Evolutionary conservation across 2,797 vertebrate species (phyloP).

Genomic region (Acropternis orthonyx): DNA sequence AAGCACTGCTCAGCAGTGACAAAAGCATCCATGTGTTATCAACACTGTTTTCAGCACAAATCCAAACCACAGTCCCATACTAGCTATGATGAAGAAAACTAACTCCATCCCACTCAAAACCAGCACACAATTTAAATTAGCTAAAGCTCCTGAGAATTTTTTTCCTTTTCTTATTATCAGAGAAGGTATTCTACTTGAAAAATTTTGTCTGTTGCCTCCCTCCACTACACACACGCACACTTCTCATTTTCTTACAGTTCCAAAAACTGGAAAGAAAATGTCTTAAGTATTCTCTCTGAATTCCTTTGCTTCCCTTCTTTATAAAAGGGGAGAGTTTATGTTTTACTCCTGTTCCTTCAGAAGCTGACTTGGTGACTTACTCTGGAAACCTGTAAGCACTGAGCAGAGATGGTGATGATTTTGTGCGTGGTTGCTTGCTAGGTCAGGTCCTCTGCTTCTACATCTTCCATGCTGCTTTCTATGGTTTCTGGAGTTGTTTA

Average conservation of each 20-base stretch:
- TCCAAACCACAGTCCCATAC: not conserved
- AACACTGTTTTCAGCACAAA: not conserved
- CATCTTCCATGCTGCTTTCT: not conserved
- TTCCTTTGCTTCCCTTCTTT: not conserved
- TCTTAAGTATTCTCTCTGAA: not conserved
- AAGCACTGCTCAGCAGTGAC: not conserved
- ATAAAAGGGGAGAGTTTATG: not conserved
- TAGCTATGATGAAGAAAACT: not conserved
- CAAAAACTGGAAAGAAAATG: not conserved
- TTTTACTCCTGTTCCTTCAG: not conserved
- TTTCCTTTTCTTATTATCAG: not conserved
- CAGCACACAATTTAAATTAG: not conserved
- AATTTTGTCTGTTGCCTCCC: not conserved
- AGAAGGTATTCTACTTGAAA: not conserved
- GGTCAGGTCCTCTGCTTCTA: not conserved
- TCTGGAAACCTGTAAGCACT: not conserved
- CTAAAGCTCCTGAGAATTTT: not conserved
- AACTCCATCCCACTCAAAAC: not conserved
- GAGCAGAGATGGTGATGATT: not conserved
- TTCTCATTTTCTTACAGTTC: not conserved
- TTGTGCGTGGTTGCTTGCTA: not conserved
- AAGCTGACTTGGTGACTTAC: not conserved
- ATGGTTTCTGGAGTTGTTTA: not conserved
- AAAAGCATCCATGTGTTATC: not conserved
- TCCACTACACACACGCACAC: accelerated